Evolutionary conservation across 2,888 invertebrate genomes (phyloP).

Genomic region (Cephus pygmeus): DNA sequence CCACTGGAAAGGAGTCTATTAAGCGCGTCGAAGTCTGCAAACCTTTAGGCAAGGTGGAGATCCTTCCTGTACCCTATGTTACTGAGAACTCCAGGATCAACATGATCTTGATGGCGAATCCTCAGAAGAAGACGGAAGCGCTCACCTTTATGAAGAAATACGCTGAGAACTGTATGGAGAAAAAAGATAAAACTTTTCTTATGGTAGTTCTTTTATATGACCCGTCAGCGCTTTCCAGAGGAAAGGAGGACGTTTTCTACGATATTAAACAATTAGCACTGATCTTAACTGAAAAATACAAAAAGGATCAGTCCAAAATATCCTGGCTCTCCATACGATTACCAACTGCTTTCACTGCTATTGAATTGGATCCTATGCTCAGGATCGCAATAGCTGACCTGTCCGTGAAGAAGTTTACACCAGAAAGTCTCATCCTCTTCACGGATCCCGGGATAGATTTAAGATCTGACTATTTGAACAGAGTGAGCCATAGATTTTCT

Average conservation of each 20-base stretch:
- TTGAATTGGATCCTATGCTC: conserved; percentile 53
- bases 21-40: conserved; percentile 85
- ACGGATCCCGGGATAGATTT: conserved; percentile 77
- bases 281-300: conserved; percentile 74
- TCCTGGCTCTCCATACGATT: conserved; percentile 78
- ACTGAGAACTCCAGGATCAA: conserved; percentile 90
- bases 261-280: conserved; percentile 74
- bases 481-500: conserved; percentile 69
- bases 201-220: conserved; percentile 79
- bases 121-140: conserved; percentile 70
- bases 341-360: conserved; percentile 57
- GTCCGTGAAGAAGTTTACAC: conserved; percentile 76
- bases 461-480: conserved; percentile 87
- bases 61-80: conserved; percentile 93
- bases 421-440: conserved; percentile 80
- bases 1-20: conserved; percentile 65
- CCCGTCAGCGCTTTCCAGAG: conserved; percentile 73
- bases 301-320: conserved; percentile 75
- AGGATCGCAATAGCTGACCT: conserved; percentile 75
- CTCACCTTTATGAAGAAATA: conserved; percentile 79
- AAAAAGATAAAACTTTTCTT: conserved; percentile 82
- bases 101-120: conserved; percentile 78
- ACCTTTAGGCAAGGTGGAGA: conserved; percentile 87
- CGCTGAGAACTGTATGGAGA: conserved; percentile 77
- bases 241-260: conserved; percentile 71